Percentiles rank a stretch among this genome's conserved stretches.
Conservation (phyloP, 2,113 vertebrate genomes). For the Microtus oregoni region DNA sequence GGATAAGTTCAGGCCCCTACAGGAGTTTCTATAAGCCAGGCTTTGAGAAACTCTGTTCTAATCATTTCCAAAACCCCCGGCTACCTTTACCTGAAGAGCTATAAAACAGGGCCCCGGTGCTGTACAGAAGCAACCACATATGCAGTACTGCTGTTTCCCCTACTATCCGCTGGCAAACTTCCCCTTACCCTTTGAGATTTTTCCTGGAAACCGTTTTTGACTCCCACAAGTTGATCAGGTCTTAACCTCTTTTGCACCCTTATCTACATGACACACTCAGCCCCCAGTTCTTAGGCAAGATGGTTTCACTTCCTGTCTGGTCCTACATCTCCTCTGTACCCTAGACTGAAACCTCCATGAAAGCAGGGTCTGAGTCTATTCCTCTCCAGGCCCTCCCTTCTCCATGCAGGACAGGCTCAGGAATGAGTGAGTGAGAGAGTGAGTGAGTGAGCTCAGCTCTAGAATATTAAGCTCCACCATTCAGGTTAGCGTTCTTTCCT, state of each 20-base stretch:
- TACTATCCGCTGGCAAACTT: neutral
- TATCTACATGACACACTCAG: neutral
- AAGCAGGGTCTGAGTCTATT: neutral
- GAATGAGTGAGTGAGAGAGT: neutral
- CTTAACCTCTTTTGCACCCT: neutral
- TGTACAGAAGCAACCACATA: neutral
- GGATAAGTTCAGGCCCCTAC: neutral
- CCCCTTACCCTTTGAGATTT: neutral
- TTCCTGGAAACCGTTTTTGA: neutral
- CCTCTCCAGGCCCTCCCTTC: conserved; percentile 42
- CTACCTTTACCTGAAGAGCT: conserved; percentile 6
- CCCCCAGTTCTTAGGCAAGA: neutral
- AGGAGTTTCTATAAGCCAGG: neutral
- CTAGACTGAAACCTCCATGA: neutral
- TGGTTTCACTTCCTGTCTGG: neutral
- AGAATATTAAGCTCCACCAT: neutral
- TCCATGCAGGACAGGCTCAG: neutral
- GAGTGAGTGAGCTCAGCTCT: neutral
- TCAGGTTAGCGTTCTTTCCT: conserved; percentile 22
- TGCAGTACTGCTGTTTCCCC: neutral
- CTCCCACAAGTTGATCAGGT: neutral
- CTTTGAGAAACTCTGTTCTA: neutral
- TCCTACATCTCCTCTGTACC: neutral
- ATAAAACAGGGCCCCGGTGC: neutral
- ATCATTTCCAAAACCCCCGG: conserved; percentile 5